These are phyloP conservation scores for Phania funesta DNA, from an alignment of 2,888 invertebrate genomes.

Conservation along the genomic window DNA sequence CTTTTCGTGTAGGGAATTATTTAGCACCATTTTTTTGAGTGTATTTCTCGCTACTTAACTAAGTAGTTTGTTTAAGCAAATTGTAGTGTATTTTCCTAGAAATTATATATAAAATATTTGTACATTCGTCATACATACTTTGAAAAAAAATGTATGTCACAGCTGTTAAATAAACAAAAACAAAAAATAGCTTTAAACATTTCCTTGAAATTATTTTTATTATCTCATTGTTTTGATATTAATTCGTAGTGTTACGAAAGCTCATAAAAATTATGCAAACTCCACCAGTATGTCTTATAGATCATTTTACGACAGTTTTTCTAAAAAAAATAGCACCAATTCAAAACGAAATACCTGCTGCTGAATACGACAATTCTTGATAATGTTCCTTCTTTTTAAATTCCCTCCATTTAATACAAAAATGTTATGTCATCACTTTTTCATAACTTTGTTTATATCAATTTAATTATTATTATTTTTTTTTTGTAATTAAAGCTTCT, in stretches of 20 bases:
- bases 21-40: background rate
- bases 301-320: constrained; percentile 1
- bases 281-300: background rate
- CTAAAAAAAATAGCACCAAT: background rate
- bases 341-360: background rate
- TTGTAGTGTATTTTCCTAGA: constrained; percentile 1
- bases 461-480: background rate
- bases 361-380: background rate
- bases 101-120: constrained; percentile 1
- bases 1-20: background rate
- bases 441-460: constrained; percentile 22
- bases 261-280: background rate
- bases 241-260: background rate
- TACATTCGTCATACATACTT: background rate
- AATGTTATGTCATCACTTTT: constrained; percentile 42
- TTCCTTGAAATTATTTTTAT: constrained; percentile 33
- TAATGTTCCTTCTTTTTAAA: background rate
- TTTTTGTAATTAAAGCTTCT: constrained; percentile 44
- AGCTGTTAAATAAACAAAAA: constrained; percentile 40
- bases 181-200: constrained; percentile 3
- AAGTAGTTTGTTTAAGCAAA: constrained; percentile 5
- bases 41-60: background rate
- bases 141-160: constrained; percentile 40
- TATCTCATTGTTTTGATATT: constrained; percentile 14
- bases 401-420: constrained; percentile 1